Evolutionary conservation across 2,888 invertebrate genomes (phyloP).

Genomic region (Eupithecia subfuscata): DNA sequence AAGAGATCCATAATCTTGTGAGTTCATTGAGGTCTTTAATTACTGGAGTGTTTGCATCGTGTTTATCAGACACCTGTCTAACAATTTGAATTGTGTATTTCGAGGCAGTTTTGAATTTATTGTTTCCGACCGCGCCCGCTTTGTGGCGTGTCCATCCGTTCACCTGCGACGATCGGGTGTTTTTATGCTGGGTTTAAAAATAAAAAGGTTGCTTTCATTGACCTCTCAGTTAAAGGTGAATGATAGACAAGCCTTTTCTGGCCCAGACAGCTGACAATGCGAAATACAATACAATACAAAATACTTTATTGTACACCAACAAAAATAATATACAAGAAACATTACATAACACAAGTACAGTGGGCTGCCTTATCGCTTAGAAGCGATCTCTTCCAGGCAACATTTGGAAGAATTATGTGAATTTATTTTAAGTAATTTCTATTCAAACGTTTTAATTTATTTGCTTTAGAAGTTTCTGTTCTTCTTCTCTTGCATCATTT

Average conservation of each 20-base stretch:
- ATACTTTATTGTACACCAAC: too few species aligned
- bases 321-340: too few species aligned
- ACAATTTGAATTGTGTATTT: constrained; percentile 45
- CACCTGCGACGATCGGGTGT: constrained; percentile 54
- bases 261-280: background rate
- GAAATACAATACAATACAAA: too few species aligned
- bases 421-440: too few species aligned
- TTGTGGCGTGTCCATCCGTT: constrained; percentile 54
- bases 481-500: too few species aligned
- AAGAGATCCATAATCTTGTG: background rate
- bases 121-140: constrained; percentile 56
- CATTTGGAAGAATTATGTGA: too few species aligned
- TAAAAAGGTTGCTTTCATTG: constrained; percentile 1
- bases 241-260: background rate
- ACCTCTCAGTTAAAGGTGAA: background rate
- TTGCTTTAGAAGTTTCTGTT: too few species aligned
- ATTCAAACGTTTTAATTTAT: too few species aligned
- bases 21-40: background rate
- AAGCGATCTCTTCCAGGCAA: too few species aligned
- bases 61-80: constrained; percentile 41
- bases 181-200: background rate
- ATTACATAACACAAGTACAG: too few species aligned
- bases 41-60: background rate
- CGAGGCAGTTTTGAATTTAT: constrained; percentile 53
- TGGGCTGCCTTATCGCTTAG: too few species aligned